Conservation (phyloP, 2,113 vertebrate species). For the Malurus alboscapulatus region DNA sequence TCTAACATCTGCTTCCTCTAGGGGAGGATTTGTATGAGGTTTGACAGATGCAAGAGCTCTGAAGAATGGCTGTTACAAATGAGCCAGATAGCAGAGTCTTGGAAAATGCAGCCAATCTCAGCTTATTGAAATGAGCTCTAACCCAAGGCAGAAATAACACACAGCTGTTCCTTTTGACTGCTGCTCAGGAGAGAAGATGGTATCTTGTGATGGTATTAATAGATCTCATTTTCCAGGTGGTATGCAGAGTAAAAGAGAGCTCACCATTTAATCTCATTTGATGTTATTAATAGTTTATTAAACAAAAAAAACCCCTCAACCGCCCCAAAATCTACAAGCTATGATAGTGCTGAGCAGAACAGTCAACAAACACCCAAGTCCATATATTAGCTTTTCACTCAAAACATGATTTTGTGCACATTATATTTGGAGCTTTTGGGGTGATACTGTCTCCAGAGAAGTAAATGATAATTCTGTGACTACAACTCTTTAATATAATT, state of each 20-base stretch:
- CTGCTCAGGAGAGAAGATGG: conserved; percentile 41
- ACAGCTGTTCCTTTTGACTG: conserved; percentile 66
- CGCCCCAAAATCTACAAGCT: background rate
- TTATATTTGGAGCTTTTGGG: background rate
- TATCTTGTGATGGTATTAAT: conserved; percentile 31
- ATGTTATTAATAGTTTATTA: conserved; percentile 5
- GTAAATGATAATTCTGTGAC: background rate
- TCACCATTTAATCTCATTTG: background rate
- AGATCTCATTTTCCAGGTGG: conserved; percentile 6
- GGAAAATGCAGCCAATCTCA: conserved; percentile 44
- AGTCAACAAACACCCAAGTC: background rate
- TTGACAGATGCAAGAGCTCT: conserved; percentile 71
- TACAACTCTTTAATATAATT: background rate
- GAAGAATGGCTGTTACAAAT: conserved; percentile 63
- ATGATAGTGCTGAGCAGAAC: background rate
- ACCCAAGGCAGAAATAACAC: conserved; percentile 27
- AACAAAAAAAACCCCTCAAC: background rate
- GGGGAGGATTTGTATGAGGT: conserved; percentile 62
- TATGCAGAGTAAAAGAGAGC: background rate
- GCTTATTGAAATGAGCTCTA: conserved; percentile 57
- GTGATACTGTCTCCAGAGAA: background rate
- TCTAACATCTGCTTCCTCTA: conserved; percentile 75
- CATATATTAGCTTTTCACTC: background rate
- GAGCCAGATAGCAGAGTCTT: conserved; percentile 46
- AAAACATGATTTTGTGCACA: background rate